A percentile compares a stretch with the other conserved stretches of the same genome.
Evolutionary conservation across 2,888 invertebrate genomes (phyloP).

Genomic region (Parelbella ahira): DNA sequence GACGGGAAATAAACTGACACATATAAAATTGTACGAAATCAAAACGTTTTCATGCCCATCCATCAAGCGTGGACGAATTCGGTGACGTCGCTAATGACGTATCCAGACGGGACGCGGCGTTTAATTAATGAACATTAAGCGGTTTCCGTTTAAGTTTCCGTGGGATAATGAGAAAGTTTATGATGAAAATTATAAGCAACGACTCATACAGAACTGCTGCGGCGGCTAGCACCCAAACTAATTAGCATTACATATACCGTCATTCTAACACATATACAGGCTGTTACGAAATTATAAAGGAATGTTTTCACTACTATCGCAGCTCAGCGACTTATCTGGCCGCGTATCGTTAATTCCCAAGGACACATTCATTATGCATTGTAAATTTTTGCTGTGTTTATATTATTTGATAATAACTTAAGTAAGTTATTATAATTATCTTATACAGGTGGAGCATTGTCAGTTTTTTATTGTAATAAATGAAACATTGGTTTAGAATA

Average conservation of each 20-base stretch:
- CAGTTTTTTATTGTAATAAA: too few species aligned
- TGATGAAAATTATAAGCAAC: slow-evolving; percentile 42
- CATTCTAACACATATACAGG: slow-evolving; percentile 36
- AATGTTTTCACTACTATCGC: slow-evolving; percentile 3
- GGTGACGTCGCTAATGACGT: slow-evolving; percentile 10
- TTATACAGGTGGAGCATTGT: too few species aligned
- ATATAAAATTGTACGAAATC: background rate
- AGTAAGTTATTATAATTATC: too few species aligned
- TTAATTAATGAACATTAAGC: slow-evolving; percentile 36
- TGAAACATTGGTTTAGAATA: too few species aligned
- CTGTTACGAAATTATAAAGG: slow-evolving; percentile 29
- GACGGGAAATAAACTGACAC: slow-evolving; percentile 8
- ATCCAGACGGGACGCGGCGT: slow-evolving; percentile 12
- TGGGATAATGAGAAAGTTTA: slow-evolving; percentile 43
- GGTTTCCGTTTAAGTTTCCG: slow-evolving; percentile 38
- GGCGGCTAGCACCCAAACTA: slow-evolving; percentile 40
- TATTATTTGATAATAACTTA: too few species aligned
- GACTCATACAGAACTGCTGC: slow-evolving; percentile 34
- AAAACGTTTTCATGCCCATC: background rate
- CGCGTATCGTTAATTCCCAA: slow-evolving; percentile 15
- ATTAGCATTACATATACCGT: slow-evolving; percentile 43
- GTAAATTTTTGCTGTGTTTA: slow-evolving; percentile 13
- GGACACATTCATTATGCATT: slow-evolving; percentile 11
- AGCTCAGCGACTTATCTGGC: slow-evolving; percentile 7
- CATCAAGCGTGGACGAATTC: slow-evolving; percentile 2